Evolutionary conservation across 2,797 vertebrate genomes (phyloP), one percentile per base, ranked within the genome.

Genomic region (Borostomias antarcticus): DNA sequence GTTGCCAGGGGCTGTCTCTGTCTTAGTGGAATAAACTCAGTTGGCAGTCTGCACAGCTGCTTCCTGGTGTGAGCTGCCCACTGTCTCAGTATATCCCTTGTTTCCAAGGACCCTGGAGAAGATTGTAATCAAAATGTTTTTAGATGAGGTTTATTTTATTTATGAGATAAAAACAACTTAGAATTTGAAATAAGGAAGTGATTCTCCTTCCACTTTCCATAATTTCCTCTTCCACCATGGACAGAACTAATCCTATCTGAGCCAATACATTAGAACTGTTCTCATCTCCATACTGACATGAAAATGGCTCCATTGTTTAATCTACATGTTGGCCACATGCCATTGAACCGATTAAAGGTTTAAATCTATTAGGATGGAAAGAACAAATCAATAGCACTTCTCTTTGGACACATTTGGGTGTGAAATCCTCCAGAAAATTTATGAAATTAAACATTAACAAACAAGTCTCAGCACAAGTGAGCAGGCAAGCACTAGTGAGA

Each of bases 301-400:
- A 70, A 87, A 73, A 69, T 78, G 76, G 71, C 69, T 84, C 77
- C 74, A 70, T 80, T 77, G 82, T 81, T 78, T 80, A 68, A 87
- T 88, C 89, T 86, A 81, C 79, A 84, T 84, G 21, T 75, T 88
- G 87, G 79, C 78, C 43, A 43, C 33, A 54, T 70, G 81, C 87
- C 83, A 79, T 45, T 0, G 5, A 74, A 81, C 79, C 86, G 88
- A 91, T 90, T 87, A 89, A 86, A 85, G 76, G 88, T 88, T 89
- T 81, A 77, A 83, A 82, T 82, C 72, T 56, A 53, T 77, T 85
- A 72, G 79, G 76, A 82, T 72, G 70, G 30, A 50, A 57, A 78
- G 64, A 71, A 69, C 72, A 72, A 82, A 89, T 89, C 85, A 78
- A 87, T 89, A 82, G 66, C 73, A 73, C 70, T 74, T 66, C 64